Percentiles rank a stretch among this genome's conserved stretches.
These are phyloP conservation scores for Drosophila bifasciata DNA, from an alignment of 1,140 invertebrate species.

Conservation along the genomic window DNA sequence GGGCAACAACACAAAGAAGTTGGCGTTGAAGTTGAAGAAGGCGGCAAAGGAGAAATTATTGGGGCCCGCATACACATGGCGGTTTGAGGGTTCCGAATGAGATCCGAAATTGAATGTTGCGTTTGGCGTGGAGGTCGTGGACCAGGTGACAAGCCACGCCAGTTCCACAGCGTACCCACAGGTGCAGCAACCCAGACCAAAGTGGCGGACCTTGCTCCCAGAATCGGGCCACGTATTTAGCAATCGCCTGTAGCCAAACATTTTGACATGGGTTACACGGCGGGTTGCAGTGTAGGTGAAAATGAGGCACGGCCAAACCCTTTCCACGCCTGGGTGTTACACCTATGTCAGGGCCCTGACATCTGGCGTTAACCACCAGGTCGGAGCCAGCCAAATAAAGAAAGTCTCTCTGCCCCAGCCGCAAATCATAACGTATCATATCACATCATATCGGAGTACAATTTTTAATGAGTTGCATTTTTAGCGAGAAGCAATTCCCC, in stretches of 20 bases:
- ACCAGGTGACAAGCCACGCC: slow-evolving; percentile 64
- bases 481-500: slow-evolving; percentile 17
- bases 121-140: slow-evolving; percentile 33
- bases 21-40: too few relatives aligned
- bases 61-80: slow-evolving; percentile 69
- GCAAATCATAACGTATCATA: slow-evolving; percentile 76
- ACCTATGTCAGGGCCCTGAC: slow-evolving; percentile 68
- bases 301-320: slow-evolving; percentile 50
- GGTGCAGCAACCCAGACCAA: slow-evolving; percentile 53
- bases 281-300: slow-evolving; percentile 64
- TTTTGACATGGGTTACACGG: slow-evolving; percentile 71
- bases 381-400: slow-evolving; percentile 52
- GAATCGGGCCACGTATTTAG: slow-evolving; percentile 50
- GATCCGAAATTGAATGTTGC: slow-evolving; percentile 77
- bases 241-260: slow-evolving; percentile 77
- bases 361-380: slow-evolving; percentile 69
- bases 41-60: slow-evolving; percentile 54
- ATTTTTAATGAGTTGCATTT: slow-evolving; percentile 76
- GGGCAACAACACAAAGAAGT: slow-evolving; percentile 41
- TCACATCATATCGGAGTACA: slow-evolving; percentile 60
- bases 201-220: slow-evolving; percentile 4
- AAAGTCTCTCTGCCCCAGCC: slow-evolving; percentile 38
- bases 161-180: slow-evolving; percentile 51
- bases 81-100: slow-evolving; percentile 27
- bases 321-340: slow-evolving; percentile 73